Base-by-base conservation (phyloP, 2,113 vertebrate species). In the Passer domesticus region DNA sequence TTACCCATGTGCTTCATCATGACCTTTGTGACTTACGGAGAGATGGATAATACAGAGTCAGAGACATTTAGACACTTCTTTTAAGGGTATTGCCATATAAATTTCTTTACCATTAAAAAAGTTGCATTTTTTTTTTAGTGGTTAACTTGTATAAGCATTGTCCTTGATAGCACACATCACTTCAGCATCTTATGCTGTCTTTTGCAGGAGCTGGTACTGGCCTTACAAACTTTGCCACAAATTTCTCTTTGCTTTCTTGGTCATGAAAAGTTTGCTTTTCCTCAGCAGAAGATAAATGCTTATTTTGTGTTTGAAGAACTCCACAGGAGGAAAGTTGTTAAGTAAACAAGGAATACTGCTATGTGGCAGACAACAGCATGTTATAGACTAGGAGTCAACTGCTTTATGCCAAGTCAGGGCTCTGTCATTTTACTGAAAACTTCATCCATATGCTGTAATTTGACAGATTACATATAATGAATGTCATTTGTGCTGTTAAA, bases 291-390 rank as follows among this genome's bases (percentile, higher is more conserved):
- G 15, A 60, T 44, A 56, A 59, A 44, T 23, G 15, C 2, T 49
- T 2, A 31, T 79, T 68, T 24, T 56, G 39, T 68, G 30, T 83
- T 73, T 52, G 33, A 85, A 73, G 64, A 74, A 23, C 4, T 20
- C 18, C 20, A 66, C 15, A n/a, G 55, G 25, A 81, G 30, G 31
- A 14, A 88, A 37, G 8, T 18, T 56, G 5, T 68, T 86, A 23
- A 0, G 1, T 69, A 50, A 73, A 37, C 11, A 53, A 0, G 0
- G 35, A 73, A 27, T 44, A 46, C 24, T n/a, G 70, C 3, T 72
- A 0, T 78, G 33, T 50, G 22, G 5, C 30, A 75, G 24, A 59
- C n/a, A 56, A 49, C 52, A 82, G 16, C 12, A 4, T 59, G 72
- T 20, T 35, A 16, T 18, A 73, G 37, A 49, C 35, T 21, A 30